Evolutionary conservation across 2,797 vertebrate species (phyloP), one percentile per base, ranked within the genome.

Genomic region (Thamnophis elegans): DNA sequence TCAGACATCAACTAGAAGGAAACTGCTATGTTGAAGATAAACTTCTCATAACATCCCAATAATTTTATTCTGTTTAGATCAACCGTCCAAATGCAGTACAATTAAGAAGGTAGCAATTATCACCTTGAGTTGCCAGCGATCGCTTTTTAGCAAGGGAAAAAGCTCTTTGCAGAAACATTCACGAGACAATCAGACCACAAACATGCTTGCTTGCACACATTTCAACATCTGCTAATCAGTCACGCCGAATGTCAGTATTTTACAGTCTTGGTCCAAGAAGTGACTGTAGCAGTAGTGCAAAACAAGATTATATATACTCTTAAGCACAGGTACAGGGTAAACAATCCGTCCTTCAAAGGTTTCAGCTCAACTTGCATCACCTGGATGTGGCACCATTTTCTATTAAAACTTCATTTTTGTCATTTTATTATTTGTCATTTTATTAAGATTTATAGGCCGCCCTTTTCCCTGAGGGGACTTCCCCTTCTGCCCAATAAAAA

Each of bases 61-160:
- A 60, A 60, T 62, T 28, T n/a, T 58, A 89, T 36, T 85, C 25
- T 85, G 86, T 78, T 82, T 88, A 89, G 55, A 36, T 85, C 28
- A 85, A 60, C 13, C 47, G 22, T 14, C 36, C 32, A 60, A 47
- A 53, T 10, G 78, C 54, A 22, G 28, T 92, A 60, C 65, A 88
- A 88, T 92, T 88, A 88, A 53, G 65, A 73, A 88, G 32, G 85
- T 68, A 89, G 20, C 58, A 82, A 82, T 92, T 89, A 85, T 89
- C 65, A 89, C 68, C 53, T 92, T 28, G 58, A 47, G 8, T 89
- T 89, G 56, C 18, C 32, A 82, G 55, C 85, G 68, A 89, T 82
- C 9, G 53, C 56, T 60, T 60, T 58, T 60, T 82, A 18, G 65
- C 42, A 89, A 82, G 13, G 32, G 42, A 82, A 51, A 58, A 90